Evolutionary conservation across 2,888 invertebrate genomes (phyloP).

Genomic region (Platycnemis pennipes): DNA sequence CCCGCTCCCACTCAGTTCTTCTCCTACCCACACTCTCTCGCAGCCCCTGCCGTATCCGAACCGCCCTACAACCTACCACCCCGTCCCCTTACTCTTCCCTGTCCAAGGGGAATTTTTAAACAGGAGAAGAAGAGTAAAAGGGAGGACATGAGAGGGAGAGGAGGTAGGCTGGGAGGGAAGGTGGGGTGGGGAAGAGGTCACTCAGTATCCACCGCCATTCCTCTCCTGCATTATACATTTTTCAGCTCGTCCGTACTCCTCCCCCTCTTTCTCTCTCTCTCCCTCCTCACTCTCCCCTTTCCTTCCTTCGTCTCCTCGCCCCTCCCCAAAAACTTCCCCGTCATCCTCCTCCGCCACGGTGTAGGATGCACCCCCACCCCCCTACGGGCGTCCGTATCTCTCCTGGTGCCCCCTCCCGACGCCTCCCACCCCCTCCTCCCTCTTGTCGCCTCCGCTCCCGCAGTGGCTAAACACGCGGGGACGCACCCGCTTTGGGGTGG

Average conservation of each 20-base stretch:
- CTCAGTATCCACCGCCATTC: constrained; percentile 61
- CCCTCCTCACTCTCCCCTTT: neutral
- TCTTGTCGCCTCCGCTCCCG: neutral
- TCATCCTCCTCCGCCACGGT: neutral
- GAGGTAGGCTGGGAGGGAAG: neutral
- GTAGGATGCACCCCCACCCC: neutral
- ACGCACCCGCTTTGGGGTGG: neutral
- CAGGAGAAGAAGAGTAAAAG: constrained; percentile 30
- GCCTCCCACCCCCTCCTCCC: neutral
- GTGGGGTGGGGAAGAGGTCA: constrained; percentile 37
- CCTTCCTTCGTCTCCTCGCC: neutral
- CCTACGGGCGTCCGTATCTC: neutral
- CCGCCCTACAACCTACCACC: neutral
- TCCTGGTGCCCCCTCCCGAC: neutral
- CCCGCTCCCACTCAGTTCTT: neutral
- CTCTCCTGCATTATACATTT: constrained; percentile 66
- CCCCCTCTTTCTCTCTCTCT: neutral
- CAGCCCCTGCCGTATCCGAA: neutral
- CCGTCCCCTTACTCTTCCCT: neutral
- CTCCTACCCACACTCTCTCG: neutral
- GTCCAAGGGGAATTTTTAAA: constrained; percentile 61
- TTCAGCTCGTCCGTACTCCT: constrained; percentile 34
- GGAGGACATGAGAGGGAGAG: neutral
- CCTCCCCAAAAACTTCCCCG: neutral
- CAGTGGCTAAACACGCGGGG: neutral